Evolutionary conservation across 92 coral and sea anemone genomes (phyloP), one percentile per base, ranked within the genome.

Genomic region (Metridium senile): DNA sequence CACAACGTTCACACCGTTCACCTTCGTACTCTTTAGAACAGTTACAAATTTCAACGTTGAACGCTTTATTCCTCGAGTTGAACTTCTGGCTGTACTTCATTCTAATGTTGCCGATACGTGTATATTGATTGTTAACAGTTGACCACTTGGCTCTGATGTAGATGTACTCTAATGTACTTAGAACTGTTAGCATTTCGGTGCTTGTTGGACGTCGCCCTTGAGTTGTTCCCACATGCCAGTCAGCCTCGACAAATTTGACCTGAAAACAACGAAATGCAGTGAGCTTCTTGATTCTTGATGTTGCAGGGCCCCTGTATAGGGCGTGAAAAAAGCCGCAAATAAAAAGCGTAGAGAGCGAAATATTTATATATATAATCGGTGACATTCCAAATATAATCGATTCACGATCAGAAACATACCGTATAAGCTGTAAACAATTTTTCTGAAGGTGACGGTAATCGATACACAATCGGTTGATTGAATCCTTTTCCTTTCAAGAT

Each of bases 1-100:
- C 93, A 76, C 99, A 95, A 72, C 81, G 88, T 73, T 95, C 93
- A 82, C 99, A 95, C 69, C 91, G 92, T 71, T 89, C 91, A 25
- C 99, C 99, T 8, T 57, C 64, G 77, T 93, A 95, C 74, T 95
- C 85, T 20, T 35, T 72, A 0, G 99, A 97, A 27, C 99, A 95
- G 31, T 63, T 70, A 58, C 99, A 95, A 6, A 33, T 83, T 76
- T 95, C 99, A 30, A 95, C 92, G 54, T 93, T 92, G 11, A 74
- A 67, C 0, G 90, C 91, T 66, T 19, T 61, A 25, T 46, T 39
- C 13, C 58, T 74, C 1, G 53, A 2, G 45, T 39, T 56, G 63
- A 33, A 31, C 13, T 86, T 72, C 20, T 66, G 76, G 65, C 86
- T 84, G 1, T 47, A 52, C 26, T 64, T 72, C 87, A 85, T 76